These are phyloP conservation scores for Galeruca laticollis DNA, from an alignment of 2,888 invertebrate species.

Conservation along the genomic window DNA sequence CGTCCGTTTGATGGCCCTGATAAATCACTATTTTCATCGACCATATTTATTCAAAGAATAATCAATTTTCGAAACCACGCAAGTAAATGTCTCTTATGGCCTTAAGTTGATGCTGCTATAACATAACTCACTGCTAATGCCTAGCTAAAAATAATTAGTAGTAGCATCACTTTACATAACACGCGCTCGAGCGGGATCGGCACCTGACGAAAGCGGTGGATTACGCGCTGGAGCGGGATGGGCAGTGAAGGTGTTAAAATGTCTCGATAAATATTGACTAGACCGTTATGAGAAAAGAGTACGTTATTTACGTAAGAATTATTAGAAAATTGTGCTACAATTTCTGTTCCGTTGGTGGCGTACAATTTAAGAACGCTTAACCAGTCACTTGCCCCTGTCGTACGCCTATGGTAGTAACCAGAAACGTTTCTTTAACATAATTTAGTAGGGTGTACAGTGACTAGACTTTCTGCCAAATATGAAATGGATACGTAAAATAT, in stretches of 20 bases:
- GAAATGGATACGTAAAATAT: no score
- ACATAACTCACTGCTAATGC: constrained; percentile 3
- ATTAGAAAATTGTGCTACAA: no score
- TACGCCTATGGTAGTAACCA: no score
- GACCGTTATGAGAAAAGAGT: no score
- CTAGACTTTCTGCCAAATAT: no score
- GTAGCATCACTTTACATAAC: constrained; percentile 9
- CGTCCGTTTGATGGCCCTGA: constrained; percentile 32
- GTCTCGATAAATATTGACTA: no score
- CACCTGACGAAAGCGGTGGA: constrained; percentile 12
- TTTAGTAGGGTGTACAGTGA: no score
- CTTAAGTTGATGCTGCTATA: constrained; percentile 16
- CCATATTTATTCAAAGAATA: constrained; percentile 33
- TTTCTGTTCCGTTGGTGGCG: no score
- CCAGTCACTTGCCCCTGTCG: no score
- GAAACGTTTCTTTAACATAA: no score
- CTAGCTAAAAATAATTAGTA: constrained; percentile 13
- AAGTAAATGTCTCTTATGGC: constrained; percentile 14
- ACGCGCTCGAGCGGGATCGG: constrained; percentile 16
- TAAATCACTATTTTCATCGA: constrained; percentile 29
- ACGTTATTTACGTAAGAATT: no score
- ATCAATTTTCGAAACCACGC: constrained; percentile 24
- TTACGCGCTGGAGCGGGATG: constrained; percentile 23
- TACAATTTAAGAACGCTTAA: no score
- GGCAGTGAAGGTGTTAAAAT: constrained; percentile 19